Percentiles rank a stretch among this genome's conserved stretches.
Conservation (phyloP, 2,888 invertebrate genomes). For the Amblyteles armatorius region DNA sequence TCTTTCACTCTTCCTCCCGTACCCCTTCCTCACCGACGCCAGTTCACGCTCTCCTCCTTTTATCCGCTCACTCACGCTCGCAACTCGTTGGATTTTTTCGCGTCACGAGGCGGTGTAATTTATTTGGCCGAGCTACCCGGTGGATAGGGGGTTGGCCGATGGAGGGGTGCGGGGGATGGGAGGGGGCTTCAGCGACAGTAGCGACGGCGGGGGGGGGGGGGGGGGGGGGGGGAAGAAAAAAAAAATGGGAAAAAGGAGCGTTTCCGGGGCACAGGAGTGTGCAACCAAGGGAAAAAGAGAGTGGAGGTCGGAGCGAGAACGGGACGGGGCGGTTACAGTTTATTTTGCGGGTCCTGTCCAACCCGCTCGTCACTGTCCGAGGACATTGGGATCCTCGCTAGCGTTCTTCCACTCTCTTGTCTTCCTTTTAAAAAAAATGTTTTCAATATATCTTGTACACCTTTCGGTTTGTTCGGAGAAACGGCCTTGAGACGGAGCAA, state of each 20-base stretch:
- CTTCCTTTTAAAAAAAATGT: too few relatives aligned
- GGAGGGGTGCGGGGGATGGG: too few relatives aligned
- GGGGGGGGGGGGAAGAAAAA: constrained; percentile 55
- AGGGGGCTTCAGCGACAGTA: constrained; percentile 12
- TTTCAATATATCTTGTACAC: too few relatives aligned
- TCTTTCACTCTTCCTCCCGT: constrained; percentile 52
- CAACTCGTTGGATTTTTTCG: constrained; percentile 83
- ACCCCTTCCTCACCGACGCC: constrained; percentile 51
- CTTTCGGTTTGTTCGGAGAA: too few relatives aligned
- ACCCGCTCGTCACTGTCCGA: constrained; percentile 81
- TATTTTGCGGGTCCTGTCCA: constrained; percentile 82
- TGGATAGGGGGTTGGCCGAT: constrained; percentile 41
- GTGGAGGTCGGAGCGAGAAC: constrained; percentile 62
- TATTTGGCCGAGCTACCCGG: constrained; percentile 80
- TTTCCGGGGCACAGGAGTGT: constrained; percentile 32
- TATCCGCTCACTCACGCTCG: constrained; percentile 67
- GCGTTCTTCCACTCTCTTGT: constrained; percentile 22
- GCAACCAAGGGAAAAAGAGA: constrained; percentile 26
- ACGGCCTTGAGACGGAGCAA: too few relatives aligned
- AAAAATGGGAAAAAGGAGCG: constrained; percentile 18
- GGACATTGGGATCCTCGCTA: constrained; percentile 71
- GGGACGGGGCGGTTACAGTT: constrained; percentile 79
- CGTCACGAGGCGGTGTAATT: constrained; percentile 84
- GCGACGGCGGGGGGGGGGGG: constrained; percentile 61
- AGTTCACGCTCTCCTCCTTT: constrained; percentile 59